Conservation (phyloP, 30 jellyfish, hydroid and myxozoan genomes). For the Clytia hemisphaerica region DNA sequence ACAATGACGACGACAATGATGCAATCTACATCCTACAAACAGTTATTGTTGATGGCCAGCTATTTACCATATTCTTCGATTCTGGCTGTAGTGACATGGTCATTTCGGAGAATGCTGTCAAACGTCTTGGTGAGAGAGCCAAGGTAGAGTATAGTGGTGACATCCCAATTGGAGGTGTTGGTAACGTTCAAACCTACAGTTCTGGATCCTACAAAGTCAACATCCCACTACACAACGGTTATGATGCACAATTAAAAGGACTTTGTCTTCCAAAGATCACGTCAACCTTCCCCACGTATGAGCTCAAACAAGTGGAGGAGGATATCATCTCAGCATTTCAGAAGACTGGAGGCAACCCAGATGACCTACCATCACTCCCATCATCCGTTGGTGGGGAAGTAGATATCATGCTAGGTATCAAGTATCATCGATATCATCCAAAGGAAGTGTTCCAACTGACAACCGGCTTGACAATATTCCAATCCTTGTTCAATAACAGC, state of each 20-base stretch:
- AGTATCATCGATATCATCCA: neutral
- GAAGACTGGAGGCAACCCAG: neutral
- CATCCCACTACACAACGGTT: neutral
- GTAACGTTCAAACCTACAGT: neutral
- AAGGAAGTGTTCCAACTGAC: neutral
- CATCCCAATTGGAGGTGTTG: constrained; percentile 7
- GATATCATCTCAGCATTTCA: neutral
- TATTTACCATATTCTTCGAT: constrained; percentile 2
- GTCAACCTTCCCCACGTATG: neutral
- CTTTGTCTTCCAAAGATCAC: neutral
- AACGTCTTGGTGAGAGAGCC: constrained; percentile 10
- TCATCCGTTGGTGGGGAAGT: neutral
- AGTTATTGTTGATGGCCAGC: constrained; percentile 7
- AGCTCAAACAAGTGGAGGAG: neutral
- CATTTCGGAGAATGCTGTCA: constrained; percentile 12
- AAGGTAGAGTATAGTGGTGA: neutral
- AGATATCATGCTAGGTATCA: neutral
- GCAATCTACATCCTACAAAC: constrained; percentile 13
- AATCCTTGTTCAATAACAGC: neutral
- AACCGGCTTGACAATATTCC: neutral
- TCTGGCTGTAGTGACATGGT: constrained; percentile 12
- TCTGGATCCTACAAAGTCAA: neutral
- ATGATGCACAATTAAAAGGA: neutral
- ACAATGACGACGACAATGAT: constrained; percentile 9
- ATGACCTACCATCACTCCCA: neutral